These are phyloP conservation scores for Willowsia nigromaculata DNA, from an alignment of 2,888 invertebrate species.

Conservation along the genomic window DNA sequence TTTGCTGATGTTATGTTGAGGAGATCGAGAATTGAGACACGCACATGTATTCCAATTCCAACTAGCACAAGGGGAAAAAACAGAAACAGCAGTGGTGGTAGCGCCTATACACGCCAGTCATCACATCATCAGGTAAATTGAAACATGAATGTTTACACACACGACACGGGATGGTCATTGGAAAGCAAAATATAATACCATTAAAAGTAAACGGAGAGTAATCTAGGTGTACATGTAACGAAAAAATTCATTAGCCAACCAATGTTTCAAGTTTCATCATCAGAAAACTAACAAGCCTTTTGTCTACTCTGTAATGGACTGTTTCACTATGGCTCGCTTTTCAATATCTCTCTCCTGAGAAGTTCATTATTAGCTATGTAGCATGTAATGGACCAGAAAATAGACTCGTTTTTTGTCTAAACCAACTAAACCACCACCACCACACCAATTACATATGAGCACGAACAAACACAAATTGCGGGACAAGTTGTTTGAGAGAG, in stretches of 20 bases:
- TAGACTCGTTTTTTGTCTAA: slow-evolving; percentile 24
- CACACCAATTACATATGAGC: slow-evolving; percentile 29
- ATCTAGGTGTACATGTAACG: neutral
- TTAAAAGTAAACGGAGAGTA: neutral
- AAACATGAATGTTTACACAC: slow-evolving; percentile 16
- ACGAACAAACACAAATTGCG: neutral
- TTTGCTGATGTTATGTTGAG: neutral
- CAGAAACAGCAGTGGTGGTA: neutral
- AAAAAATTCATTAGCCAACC: slow-evolving; percentile 30
- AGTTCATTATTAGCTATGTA: slow-evolving; percentile 36
- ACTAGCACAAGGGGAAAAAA: neutral
- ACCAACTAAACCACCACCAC: neutral
- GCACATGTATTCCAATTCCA: neutral
- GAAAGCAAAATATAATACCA: neutral
- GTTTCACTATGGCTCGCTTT: neutral
- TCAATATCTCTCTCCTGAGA: neutral
- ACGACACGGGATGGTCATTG: neutral
- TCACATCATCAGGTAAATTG: slow-evolving; percentile 39
- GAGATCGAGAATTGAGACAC: neutral
- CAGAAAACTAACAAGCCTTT: slow-evolving; percentile 18
- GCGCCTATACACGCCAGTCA: slow-evolving; percentile 13
- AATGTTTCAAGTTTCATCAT: slow-evolving; percentile 34
- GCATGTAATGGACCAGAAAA: slow-evolving; percentile 43
- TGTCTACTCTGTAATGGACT: neutral
- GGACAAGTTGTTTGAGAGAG: slow-evolving; percentile 1